Percentiles rank a stretch among this genome's conserved stretches.
Evolutionary conservation across 2,888 invertebrate genomes (phyloP).

Genomic region (Neria commutata): DNA sequence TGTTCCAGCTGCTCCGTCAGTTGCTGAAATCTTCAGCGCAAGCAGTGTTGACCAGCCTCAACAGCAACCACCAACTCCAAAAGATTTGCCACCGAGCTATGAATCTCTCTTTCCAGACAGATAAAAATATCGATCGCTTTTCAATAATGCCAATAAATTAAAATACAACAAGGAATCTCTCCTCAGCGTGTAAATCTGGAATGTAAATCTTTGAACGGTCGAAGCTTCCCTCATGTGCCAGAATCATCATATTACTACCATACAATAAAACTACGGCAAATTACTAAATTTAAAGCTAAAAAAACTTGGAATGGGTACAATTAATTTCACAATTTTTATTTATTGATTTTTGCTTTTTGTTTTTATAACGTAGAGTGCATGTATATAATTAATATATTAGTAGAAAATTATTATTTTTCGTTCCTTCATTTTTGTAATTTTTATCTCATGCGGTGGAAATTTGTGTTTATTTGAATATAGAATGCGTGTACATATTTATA

Average conservation of each 20-base stretch:
- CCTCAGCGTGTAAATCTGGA: constrained; percentile 9
- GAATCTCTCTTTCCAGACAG: constrained; percentile 59
- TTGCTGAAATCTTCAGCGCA: constrained; percentile 34
- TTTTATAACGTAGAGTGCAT: too few relatives aligned
- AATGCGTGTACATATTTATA: too few relatives aligned
- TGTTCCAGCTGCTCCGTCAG: constrained; percentile 42
- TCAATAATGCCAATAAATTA: constrained; percentile 12
- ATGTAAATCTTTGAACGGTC: constrained; percentile 6
- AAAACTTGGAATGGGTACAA: too few relatives aligned
- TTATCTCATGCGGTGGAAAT: too few relatives aligned
- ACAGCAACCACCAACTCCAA: constrained; percentile 50
- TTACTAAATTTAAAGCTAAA: neutral
- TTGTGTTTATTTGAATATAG: too few relatives aligned
- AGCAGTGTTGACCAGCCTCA: constrained; percentile 35
- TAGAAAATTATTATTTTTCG: too few relatives aligned
- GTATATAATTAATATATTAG: too few relatives aligned
- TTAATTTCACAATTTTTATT: too few relatives aligned
- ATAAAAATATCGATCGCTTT: constrained; percentile 45
- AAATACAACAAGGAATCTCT: constrained; percentile 21
- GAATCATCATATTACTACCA: constrained; percentile 8
- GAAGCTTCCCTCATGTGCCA: constrained; percentile 42
- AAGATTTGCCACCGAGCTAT: constrained; percentile 60
- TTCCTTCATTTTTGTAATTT: too few relatives aligned
- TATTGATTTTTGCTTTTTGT: too few relatives aligned
- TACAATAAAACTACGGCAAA: too few relatives aligned